Evolutionary conservation across 2,888 invertebrate species (phyloP), one percentile per base, ranked within the genome.

Genomic region (Bursaphelenchus okinawaensis): DNA sequence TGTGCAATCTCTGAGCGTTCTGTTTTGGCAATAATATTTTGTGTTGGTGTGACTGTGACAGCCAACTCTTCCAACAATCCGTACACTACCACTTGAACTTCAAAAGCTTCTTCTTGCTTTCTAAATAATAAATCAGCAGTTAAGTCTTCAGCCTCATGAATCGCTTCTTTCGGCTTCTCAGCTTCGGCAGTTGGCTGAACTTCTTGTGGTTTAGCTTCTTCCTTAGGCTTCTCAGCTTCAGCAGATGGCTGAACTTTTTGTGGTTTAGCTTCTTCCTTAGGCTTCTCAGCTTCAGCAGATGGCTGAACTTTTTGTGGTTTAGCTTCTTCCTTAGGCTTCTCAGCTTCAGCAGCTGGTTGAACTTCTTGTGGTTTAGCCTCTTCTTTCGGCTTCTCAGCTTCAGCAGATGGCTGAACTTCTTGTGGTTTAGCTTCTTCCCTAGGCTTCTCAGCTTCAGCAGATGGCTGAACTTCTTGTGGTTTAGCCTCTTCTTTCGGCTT

Each of bases 171-270:
- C 31, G 7, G 31, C 31, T 29, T 12, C 31, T 29, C 31, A 12
- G 31, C 31, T 29, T n/a, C n/a, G n/a, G n/a, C n/a, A n/a, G n/a
- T n/a, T n/a, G n/a, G n/a, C n/a, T n/a, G n/a, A n/a, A 29, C 31
- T 9, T 29, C 31, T 12, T 29, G 7, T 29, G 31, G 31, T 29
- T 29, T 29, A 12, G 12, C 31, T 12, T 9, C 31, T 12, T 29
- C 12, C 31, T 67, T 24, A 26, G 28, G 62, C 28, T 50, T 54
- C 31, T 52, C 63, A 4, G 19, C 55, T n/a, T 59, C 31, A 29
- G n/a, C n/a, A n/a, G n/a, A n/a, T n/a, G n/a, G n/a, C n/a, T n/a
- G n/a, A n/a, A n/a, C n/a, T n/a, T 29, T 12, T 12, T 29, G 7
- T 29, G 31, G 31, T 29, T 29, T 29, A 12, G 12, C 31, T 12